Percentiles rank a stretch among this genome's conserved stretches.
Evolutionary conservation across 2,797 vertebrate species (phyloP).

Genomic region (Pitangus sulphuratus): DNA sequence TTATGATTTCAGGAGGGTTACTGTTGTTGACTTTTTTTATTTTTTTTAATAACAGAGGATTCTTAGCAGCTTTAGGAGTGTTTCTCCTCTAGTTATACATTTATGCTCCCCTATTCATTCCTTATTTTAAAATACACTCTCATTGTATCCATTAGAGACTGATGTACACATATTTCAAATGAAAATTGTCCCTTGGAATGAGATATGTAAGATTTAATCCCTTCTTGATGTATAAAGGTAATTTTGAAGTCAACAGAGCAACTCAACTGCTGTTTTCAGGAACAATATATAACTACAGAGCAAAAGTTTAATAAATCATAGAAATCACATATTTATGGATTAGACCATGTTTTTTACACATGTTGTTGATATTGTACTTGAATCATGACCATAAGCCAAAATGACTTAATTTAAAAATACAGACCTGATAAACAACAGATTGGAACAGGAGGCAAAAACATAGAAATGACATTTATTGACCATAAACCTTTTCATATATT

Average conservation of each 20-base stretch:
- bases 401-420: not conserved
- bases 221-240: not conserved
- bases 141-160: not conserved
- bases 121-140: not conserved
- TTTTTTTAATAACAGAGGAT: not conserved
- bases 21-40: too few species aligned
- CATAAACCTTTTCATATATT: not conserved
- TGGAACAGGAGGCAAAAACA: not conserved
- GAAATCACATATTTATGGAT: constrained; percentile 39
- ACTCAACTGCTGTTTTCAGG: not conserved
- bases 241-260: not conserved
- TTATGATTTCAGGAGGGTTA: not conserved
- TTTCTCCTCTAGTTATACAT: not conserved
- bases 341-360: not conserved
- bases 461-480: not conserved
- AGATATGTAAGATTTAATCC: not conserved
- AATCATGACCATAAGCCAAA: not conserved
- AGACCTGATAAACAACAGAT: not conserved
- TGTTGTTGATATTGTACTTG: not conserved
- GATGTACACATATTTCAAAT: not conserved
- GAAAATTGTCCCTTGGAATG: not conserved
- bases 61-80: not conserved
- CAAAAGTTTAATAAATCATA: constrained; percentile 11
- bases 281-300: not conserved
- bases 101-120: not conserved